Conservation (phyloP, 1,140 invertebrate genomes). For the Lycorma delicatula region DNA sequence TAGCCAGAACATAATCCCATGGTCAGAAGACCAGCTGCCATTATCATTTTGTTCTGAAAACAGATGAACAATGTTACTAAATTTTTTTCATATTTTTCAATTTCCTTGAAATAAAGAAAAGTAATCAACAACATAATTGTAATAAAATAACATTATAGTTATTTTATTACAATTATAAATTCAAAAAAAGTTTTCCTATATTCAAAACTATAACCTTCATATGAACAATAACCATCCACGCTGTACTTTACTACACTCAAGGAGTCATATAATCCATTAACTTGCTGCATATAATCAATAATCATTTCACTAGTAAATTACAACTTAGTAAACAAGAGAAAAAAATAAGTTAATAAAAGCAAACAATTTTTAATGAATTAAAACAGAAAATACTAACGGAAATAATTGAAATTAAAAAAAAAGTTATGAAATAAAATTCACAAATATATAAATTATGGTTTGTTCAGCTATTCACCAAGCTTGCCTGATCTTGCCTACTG, state of each 20-base stretch:
- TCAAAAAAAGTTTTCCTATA: background rate
- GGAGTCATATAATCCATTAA: too few species aligned
- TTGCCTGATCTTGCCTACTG: too few species aligned
- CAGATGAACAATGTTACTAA: slow-evolving; percentile 26
- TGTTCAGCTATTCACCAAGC: too few species aligned
- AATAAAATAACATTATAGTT: background rate
- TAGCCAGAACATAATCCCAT: slow-evolving; percentile 55
- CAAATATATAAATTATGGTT: too few species aligned
- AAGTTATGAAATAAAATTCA: too few species aligned
- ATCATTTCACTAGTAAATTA: too few species aligned
- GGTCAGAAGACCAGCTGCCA: slow-evolving; percentile 60
- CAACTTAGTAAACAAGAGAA: too few species aligned
- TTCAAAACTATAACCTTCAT: background rate
- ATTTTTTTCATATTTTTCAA: background rate
- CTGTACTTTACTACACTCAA: background rate
- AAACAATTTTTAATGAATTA: too few species aligned
- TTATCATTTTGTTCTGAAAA: slow-evolving; percentile 70
- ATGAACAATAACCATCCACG: background rate
- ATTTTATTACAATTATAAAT: background rate
- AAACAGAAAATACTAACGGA: too few species aligned
- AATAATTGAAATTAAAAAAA: too few species aligned
- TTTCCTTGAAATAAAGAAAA: background rate
- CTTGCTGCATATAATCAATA: too few species aligned
- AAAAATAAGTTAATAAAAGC: too few species aligned
- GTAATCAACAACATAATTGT: background rate